phyloP scores from a whole-genome alignment of 2,113 vertebrate genomes.

The Picathartes gymnocephalus region DNA sequence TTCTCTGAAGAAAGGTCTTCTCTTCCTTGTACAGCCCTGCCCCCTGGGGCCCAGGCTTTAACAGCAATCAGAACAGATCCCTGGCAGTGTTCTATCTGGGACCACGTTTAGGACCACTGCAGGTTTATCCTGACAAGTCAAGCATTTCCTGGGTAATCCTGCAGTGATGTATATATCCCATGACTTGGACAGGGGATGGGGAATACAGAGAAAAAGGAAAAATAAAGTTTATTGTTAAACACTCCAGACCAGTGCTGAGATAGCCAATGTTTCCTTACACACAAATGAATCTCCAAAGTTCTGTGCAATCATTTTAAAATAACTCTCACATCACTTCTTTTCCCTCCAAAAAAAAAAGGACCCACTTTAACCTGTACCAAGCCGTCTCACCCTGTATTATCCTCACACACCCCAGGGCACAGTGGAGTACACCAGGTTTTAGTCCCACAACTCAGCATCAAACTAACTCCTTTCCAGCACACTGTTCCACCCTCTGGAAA shows the following conservation, averaged over 20 bases:
- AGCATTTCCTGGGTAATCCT: not conserved
- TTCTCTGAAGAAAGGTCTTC: not conserved
- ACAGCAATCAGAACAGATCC: not conserved
- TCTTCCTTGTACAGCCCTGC: not conserved
- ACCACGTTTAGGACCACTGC: not conserved
- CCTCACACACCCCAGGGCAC: not conserved
- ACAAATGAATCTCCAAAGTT: fast-evolving
- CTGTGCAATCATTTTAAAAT: not conserved
- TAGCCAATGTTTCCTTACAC: fast-evolving
- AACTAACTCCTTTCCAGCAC: not conserved
- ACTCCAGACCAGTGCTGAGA: too few species aligned
- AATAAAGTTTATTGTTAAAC: not conserved
- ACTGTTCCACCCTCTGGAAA: not conserved
- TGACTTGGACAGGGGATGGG: not conserved
- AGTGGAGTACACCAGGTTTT: not conserved
- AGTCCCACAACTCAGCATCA: not conserved
- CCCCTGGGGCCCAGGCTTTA: not conserved
- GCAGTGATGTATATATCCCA: not conserved
- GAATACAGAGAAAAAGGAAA: not conserved
- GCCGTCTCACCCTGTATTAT: not conserved
- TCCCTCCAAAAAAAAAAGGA: not conserved
- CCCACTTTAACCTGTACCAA: not conserved
- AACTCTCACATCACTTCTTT: not conserved
- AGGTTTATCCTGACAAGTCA: too few species aligned
- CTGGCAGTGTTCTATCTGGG: not conserved